Percentiles rank a stretch among this genome's conserved stretches.
Evolutionary conservation across 2,113 vertebrate genomes (phyloP).

Genomic region (Bettongia penicillata): DNA sequence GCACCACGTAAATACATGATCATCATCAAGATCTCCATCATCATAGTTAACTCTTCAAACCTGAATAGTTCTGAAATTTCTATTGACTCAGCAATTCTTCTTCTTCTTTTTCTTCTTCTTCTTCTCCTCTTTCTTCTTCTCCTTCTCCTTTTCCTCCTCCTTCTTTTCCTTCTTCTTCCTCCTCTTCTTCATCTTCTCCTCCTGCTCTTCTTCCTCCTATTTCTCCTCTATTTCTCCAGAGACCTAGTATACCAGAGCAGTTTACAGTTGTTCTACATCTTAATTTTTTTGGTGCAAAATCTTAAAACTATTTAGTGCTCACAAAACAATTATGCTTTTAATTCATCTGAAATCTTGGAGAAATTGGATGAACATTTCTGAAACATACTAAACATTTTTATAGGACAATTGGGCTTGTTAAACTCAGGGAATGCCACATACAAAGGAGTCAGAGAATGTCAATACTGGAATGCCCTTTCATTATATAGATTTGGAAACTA

Average conservation of each 20-base stretch:
- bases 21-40: background rate
- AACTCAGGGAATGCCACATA: background rate
- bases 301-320: background rate
- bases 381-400: background rate
- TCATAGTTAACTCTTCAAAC: too few relatives aligned
- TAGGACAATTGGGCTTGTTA: accelerated
- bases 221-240: background rate
- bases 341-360: background rate
- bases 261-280: background rate
- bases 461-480: background rate
- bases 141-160: background rate
- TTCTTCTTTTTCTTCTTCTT: background rate
- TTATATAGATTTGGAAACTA: background rate
- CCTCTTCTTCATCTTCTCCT: too few relatives aligned
- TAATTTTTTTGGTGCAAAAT: background rate
- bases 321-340: background rate
- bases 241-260: background rate
- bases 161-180: background rate
- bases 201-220: accelerated
- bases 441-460: background rate
- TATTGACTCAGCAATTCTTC: too few relatives aligned
- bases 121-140: too few relatives aligned
- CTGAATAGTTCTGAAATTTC: too few relatives aligned
- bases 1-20: background rate
- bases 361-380: background rate